These are phyloP conservation scores for Cataglyphis livida DNA, from an alignment of 2,888 invertebrate species.

Conservation along the genomic window DNA sequence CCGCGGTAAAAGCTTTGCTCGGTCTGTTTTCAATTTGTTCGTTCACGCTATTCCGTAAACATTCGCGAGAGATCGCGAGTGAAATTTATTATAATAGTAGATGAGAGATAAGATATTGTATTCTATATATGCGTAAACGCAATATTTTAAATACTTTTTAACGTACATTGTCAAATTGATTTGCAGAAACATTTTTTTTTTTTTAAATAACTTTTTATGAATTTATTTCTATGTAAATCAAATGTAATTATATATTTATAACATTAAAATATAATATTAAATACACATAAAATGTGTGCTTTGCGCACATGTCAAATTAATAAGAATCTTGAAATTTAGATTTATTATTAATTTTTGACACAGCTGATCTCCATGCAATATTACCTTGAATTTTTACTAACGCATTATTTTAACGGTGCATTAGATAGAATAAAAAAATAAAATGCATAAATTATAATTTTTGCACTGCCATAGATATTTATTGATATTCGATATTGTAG, in stretches of 20 bases:
- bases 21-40: constrained; percentile 31
- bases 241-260: not conserved
- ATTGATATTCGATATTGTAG: constrained; percentile 7
- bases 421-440: not conserved
- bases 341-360: no score
- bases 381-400: not conserved
- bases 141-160: not conserved
- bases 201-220: not conserved
- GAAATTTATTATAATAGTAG: constrained; percentile 3
- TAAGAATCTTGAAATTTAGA: no score
- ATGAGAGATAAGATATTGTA: not conserved
- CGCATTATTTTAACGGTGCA: not conserved
- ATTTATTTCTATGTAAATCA: not conserved
- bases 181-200: not conserved
- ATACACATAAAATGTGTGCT: no score
- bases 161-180: not conserved
- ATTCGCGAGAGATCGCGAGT: not conserved
- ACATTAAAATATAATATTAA: not conserved
- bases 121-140: not conserved
- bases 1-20: constrained; percentile 2
- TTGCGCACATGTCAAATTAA: no score
- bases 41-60: not conserved
- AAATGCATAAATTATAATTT: not conserved
- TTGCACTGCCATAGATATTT: not conserved
- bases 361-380: not conserved